Conservation (phyloP, 2,113 vertebrate species). For the Acanthisitta chloris region DNA sequence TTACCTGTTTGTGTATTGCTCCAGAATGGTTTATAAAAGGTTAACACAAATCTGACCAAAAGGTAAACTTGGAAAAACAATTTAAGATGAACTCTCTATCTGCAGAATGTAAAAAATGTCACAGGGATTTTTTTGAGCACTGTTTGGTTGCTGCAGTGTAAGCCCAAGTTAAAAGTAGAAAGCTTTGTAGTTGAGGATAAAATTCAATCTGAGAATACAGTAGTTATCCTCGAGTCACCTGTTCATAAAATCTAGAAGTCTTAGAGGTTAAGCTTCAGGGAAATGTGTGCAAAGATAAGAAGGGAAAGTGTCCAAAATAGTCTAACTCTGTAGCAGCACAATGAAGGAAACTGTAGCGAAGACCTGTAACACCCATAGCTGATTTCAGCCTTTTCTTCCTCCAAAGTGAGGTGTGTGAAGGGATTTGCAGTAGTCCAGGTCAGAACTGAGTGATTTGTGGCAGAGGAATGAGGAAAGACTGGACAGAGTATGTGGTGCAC, state of each 20-base stretch:
- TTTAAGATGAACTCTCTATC: not conserved
- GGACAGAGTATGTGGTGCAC: accelerated
- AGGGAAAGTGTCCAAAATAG: not conserved
- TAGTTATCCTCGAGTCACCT: not conserved
- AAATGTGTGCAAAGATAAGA: not conserved
- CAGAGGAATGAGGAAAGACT: not conserved
- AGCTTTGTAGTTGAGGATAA: not conserved
- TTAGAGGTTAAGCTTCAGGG: not conserved
- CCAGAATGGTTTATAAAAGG: not conserved
- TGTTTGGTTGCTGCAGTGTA: not conserved
- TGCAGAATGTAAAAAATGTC: not conserved
- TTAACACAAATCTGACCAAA: not conserved
- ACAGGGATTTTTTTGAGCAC: not conserved
- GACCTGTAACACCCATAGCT: not conserved
- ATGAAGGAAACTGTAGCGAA: not conserved
- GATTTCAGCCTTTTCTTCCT: not conserved
- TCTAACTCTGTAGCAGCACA: not conserved
- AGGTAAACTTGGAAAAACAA: not conserved
- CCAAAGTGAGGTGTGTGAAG: not conserved
- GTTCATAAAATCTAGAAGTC: not conserved
- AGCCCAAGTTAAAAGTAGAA: not conserved
- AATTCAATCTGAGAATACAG: not conserved
- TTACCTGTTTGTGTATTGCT: not conserved
- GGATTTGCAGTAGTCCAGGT: not conserved
- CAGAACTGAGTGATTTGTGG: not conserved